Evolutionary conservation across 1,140 invertebrate genomes (phyloP), one percentile per base, ranked within the genome.

Genomic region (Trichonephila inaurata): DNA sequence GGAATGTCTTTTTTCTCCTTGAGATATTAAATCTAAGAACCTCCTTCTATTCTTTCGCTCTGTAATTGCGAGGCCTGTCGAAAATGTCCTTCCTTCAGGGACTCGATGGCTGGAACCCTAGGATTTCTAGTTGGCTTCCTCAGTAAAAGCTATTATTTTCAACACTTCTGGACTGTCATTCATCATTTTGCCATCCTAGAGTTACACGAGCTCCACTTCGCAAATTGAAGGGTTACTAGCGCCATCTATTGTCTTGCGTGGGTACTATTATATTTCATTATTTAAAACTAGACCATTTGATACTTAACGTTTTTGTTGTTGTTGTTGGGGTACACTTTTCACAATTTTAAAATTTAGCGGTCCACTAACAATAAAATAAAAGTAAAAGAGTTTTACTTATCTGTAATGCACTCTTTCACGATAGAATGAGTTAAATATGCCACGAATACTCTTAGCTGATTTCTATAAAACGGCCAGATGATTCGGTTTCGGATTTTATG

Each of bases 61-160:
- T 77, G 88, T 89, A 89, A 89, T 89, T 89, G 44, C 88, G 62
- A 77, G n/a, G 40, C 33, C 40, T 58, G 66, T 69, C 28, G 18
- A 62, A 82, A 91, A 82, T 82, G 89, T 82, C 60, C 72, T 81
- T 88, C 24, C 58, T 62, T 19, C 58, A 10, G 19, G 51, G 28
- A 77, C 66, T 69, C 24, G n/a, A 69, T 69, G 24, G 66, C 66
- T 24, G n/a, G 24, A 66, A 40, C 77, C 24, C 33, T 28, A 91
- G 58, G 61, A 66, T 85, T 85, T 92, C 72, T 85, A 83, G 77
- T 92, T 92, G 58, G 81, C 60, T 85, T 92, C 81, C 61, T 92
- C 33, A 64, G 60, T 85, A 85, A 92, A 85, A 85, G 90, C 90
- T 92, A 92, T 92, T 92, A 92, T 92, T 92, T 92, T 86, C 90